A percentile compares a stretch with the other conserved stretches of the same genome.
These are phyloP conservation scores for Clarias laeviceps DNA, from an alignment of 2,797 vertebrate species.

Conservation along the genomic window DNA sequence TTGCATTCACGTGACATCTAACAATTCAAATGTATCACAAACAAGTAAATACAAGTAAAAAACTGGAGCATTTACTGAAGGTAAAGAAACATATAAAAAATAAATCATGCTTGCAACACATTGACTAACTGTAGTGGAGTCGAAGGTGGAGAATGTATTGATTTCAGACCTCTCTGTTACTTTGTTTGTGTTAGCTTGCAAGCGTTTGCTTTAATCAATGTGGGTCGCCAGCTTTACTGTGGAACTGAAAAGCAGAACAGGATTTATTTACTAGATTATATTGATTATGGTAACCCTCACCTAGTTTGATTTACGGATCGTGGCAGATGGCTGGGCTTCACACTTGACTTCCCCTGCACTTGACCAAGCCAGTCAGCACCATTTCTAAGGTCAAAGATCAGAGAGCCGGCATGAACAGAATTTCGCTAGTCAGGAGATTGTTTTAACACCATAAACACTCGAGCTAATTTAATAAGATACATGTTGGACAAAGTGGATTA, in stretches of 20 bases:
- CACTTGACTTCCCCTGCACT: slow-evolving; percentile 44
- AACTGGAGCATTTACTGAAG: background rate
- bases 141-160: slow-evolving; percentile 40
- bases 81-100: background rate
- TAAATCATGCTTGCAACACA: slow-evolving; percentile 19
- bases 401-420: slow-evolving; percentile 16
- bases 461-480: background rate
- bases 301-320: slow-evolving; percentile 54
- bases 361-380: slow-evolving; percentile 49
- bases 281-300: slow-evolving; percentile 38
- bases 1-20: background rate
- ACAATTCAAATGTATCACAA: background rate
- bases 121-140: slow-evolving; percentile 44
- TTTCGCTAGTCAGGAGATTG: slow-evolving; percentile 32
- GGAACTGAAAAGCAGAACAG: slow-evolving; percentile 48
- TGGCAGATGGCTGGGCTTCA: slow-evolving; percentile 29
- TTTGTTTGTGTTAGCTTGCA: slow-evolving; percentile 51
- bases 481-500: background rate
- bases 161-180: slow-evolving; percentile 39
- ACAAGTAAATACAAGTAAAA: background rate
- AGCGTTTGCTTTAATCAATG: slow-evolving; percentile 51
- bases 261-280: slow-evolving; percentile 56
- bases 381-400: slow-evolving; percentile 32
- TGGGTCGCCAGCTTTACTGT: slow-evolving; percentile 42
- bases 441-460: background rate